These are phyloP conservation scores for Trogon surrucura DNA, from an alignment of 2,113 vertebrate species.

Conservation along the genomic window DNA sequence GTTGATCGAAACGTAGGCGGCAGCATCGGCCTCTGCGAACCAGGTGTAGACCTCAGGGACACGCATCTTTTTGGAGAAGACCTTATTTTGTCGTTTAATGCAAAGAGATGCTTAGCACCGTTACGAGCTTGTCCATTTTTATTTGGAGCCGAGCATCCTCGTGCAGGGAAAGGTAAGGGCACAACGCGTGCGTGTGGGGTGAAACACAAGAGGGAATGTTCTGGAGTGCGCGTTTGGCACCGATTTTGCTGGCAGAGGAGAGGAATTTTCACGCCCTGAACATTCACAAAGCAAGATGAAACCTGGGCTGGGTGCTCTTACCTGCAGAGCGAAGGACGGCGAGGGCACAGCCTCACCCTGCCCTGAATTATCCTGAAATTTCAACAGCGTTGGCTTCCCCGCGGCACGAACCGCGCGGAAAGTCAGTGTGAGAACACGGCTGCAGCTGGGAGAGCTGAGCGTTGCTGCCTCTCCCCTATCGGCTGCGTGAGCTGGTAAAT, in stretches of 20 bases:
- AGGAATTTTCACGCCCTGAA: background rate
- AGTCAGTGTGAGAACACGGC: accelerated
- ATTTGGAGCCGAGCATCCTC: background rate
- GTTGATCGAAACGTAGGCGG: accelerated
- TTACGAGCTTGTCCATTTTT: accelerated
- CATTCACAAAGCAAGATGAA: background rate
- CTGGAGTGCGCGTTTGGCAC: accelerated
- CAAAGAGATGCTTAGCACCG: accelerated
- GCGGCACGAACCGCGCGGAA: accelerated
- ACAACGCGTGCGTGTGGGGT: accelerated
- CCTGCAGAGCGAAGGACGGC: background rate
- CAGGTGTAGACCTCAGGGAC: background rate
- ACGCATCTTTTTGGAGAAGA: background rate
- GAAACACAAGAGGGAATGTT: background rate
- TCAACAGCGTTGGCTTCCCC: background rate
- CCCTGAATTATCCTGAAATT: background rate
- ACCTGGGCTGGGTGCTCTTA: background rate
- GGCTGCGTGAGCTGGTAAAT: background rate
- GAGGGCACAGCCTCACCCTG: background rate
- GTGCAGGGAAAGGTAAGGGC: background rate
- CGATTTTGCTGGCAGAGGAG: background rate
- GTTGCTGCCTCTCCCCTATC: background rate
- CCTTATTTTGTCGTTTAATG: background rate
- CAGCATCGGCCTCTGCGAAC: background rate
- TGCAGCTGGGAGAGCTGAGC: background rate